Conservation (phyloP, 2,113 vertebrate species). For the Sinocyclocheilus maitianheensis region DNA sequence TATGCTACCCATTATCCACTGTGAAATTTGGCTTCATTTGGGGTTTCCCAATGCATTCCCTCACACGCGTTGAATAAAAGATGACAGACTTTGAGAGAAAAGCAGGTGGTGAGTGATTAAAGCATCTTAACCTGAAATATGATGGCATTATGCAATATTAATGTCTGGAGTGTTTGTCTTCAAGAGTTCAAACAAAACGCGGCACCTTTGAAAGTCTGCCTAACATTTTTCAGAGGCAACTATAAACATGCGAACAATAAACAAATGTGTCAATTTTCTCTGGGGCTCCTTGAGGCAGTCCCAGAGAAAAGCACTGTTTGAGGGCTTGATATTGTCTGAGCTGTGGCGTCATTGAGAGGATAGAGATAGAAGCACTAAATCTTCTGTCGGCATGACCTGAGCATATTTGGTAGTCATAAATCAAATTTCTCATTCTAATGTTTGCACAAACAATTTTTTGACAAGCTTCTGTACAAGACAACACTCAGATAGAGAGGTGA, state of each 20-base stretch:
- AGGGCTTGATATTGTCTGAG: not conserved
- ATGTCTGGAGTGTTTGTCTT: slow-evolving; percentile 20
- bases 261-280: not conserved
- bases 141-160: slow-evolving; percentile 25
- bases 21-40: not conserved
- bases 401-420: not conserved
- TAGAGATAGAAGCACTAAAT: not conserved
- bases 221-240: slow-evolving; percentile 1
- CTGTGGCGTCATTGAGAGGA: not conserved
- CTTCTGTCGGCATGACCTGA: not conserved
- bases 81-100: slow-evolving; percentile 18
- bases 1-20: not conserved
- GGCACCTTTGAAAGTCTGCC: slow-evolving; percentile 17
- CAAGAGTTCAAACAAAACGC: slow-evolving; percentile 11
- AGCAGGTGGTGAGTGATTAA: slow-evolving; percentile 6
- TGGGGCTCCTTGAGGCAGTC: not conserved
- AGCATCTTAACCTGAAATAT: slow-evolving; percentile 9
- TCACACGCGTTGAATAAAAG: not conserved
- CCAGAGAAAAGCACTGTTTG: not conserved
- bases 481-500: not conserved
- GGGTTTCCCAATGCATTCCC: not conserved
- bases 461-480: not conserved
- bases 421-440: not conserved
- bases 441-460: slow-evolving; percentile 2
- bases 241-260: not conserved